Evolutionary conservation across 2,888 invertebrate species (phyloP).

Genomic region (Epistrophella euchroma): DNA sequence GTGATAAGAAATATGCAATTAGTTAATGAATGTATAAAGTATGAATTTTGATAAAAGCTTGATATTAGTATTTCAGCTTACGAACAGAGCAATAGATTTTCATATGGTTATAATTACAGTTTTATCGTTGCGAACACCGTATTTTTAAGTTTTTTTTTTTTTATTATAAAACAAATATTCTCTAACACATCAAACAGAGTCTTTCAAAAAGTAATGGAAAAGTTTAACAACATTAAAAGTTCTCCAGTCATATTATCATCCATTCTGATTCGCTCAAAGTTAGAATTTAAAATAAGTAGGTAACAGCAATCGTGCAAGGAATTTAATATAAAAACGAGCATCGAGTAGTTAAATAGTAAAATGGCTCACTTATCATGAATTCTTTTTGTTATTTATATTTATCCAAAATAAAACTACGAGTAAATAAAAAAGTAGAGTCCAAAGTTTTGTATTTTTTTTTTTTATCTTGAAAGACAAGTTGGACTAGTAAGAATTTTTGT

Average conservation of each 20-base stretch:
- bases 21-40: too few species aligned
- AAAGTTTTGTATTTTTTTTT: too few species aligned
- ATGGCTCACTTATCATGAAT: not conserved
- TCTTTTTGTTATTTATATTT: not conserved
- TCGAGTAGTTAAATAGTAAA: not conserved
- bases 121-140: not conserved
- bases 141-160: not conserved
- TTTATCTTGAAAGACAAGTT: too few species aligned
- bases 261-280: not conserved
- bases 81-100: too few species aligned
- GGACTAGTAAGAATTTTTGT: too few species aligned
- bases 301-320: not conserved
- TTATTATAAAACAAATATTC: not conserved
- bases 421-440: too few species aligned
- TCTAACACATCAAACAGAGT: not conserved
- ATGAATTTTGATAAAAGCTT: too few species aligned
- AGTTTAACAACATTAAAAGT: not conserved
- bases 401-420: not conserved
- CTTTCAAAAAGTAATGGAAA: not conserved
- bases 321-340: not conserved
- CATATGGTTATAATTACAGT: too few species aligned
- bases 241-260: not conserved
- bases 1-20: too few species aligned
- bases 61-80: too few species aligned
- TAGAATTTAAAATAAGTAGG: conserved; percentile 3